These are phyloP conservation scores for Dryoscopus gambensis DNA, from an alignment of 2,113 vertebrate species.

Conservation along the genomic window DNA sequence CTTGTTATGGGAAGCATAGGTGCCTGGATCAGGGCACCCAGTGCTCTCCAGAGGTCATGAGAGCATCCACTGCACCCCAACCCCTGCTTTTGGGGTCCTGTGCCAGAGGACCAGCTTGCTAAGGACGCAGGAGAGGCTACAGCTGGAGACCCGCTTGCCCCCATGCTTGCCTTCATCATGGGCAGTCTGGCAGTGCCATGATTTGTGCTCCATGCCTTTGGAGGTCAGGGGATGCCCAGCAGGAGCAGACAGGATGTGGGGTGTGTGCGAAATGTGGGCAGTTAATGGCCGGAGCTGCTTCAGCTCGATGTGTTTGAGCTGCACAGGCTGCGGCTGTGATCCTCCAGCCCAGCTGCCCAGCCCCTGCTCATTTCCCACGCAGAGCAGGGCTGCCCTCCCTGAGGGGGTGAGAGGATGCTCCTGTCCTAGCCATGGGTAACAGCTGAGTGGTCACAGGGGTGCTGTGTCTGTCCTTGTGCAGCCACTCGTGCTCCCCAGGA, in stretches of 20 bases:
- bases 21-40: accelerated
- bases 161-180: background rate
- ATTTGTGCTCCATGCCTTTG: background rate
- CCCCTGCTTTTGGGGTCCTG: background rate
- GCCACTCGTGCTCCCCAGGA: background rate
- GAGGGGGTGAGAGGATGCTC: background rate
- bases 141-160: background rate
- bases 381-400: background rate
- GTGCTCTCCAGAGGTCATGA: background rate
- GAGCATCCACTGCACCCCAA: background rate
- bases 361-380: background rate
- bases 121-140: accelerated
- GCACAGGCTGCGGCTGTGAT: background rate
- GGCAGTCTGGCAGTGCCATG: background rate
- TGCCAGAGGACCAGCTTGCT: background rate
- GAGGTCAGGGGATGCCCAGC: background rate
- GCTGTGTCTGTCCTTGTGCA: background rate
- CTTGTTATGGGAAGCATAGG: accelerated
- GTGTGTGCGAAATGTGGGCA: accelerated
- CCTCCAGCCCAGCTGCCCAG: background rate
- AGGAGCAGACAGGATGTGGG: background rate
- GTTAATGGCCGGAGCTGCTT: background rate
- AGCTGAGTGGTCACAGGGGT: background rate
- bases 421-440: background rate
- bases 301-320: background rate